Conservation (phyloP, 2,797 vertebrate species). For the Enteromius treurensis region DNA sequence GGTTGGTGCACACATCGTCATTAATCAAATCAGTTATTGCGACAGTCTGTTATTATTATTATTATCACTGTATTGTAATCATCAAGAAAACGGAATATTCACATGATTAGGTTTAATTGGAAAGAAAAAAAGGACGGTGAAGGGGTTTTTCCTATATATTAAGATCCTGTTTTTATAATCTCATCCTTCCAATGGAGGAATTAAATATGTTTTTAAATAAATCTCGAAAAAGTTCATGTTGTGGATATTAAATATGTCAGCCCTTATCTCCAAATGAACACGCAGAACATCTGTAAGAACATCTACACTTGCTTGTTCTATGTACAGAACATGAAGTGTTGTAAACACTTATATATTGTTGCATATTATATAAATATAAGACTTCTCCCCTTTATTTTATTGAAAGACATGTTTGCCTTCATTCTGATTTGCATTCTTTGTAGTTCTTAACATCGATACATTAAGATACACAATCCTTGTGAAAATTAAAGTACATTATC, state of each 20-base stretch:
- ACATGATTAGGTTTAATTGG: background rate
- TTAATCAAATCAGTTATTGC: conserved; percentile 36
- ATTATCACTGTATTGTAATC: background rate
- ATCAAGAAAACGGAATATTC: background rate
- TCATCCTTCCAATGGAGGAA: background rate
- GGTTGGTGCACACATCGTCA: background rate
- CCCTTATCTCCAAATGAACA: background rate
- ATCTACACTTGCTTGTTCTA: background rate
- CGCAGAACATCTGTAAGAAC: background rate
- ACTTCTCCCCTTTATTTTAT: background rate
- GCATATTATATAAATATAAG: background rate
- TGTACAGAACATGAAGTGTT: background rate
- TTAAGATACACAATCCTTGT: background rate
- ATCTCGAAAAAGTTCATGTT: background rate
- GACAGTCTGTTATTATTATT: background rate
- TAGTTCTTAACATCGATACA: background rate
- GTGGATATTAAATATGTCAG: background rate
- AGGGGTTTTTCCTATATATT: background rate
- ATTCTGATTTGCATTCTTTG: background rate
- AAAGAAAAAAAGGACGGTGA: background rate
- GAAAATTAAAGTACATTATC: background rate
- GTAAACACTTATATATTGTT: background rate
- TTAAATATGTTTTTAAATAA: background rate
- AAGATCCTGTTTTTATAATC: background rate
- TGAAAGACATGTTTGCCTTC: background rate